Evolutionary conservation across 2,888 invertebrate genomes (phyloP), one percentile per base, ranked within the genome.

Genomic region (Hirtodrosophila histrioides): DNA sequence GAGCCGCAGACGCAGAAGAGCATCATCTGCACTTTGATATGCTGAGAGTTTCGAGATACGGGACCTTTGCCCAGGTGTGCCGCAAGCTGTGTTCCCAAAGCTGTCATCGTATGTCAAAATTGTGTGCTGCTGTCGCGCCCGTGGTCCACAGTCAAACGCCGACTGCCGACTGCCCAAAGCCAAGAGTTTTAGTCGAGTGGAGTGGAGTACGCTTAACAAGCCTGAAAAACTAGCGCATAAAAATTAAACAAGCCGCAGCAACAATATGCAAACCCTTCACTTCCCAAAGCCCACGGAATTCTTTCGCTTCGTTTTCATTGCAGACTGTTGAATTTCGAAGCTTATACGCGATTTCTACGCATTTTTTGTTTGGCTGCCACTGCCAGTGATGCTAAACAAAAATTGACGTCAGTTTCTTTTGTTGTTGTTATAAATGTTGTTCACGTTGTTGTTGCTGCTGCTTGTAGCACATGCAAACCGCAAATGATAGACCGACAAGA

Each of bases 221-320:
- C 49, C 63, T 61, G 56, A 69, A 63, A 61, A 49, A 48, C 41
- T 55, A 60, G 54, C 44, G 67, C 78, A 77, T 72, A 61, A 72
- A 83, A 80, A 67, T 80, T 69, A 60, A 77, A 67, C 81, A 80
- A 77, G 81, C 77, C 80, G 76, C 69, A 65, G 76, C 55, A 57
- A 69, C 64, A 70, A 69, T 71, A 33, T 41, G 29, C 41, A 29
- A 44, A 33, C 33, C 7, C 10, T 27, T 29, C 23, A 43, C 36
- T 2, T 33, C 24, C 17, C 8, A 9, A 6, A 10, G 1, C 31
- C 2, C 10, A 7, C 29, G 11, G 11, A 27, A 11, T 35, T 36
- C 35, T 39, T 29, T 39, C 31, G 23, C 49, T 68, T 46, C 64
- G 29, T 37, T 72, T 69, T 66, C 57, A 65, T 43, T 44, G 58